A percentile compares a stretch with the other conserved stretches of the same genome.
phyloP scores from a whole-genome alignment of 1,140 invertebrate species.

The Drosophila setifemur region DNA sequence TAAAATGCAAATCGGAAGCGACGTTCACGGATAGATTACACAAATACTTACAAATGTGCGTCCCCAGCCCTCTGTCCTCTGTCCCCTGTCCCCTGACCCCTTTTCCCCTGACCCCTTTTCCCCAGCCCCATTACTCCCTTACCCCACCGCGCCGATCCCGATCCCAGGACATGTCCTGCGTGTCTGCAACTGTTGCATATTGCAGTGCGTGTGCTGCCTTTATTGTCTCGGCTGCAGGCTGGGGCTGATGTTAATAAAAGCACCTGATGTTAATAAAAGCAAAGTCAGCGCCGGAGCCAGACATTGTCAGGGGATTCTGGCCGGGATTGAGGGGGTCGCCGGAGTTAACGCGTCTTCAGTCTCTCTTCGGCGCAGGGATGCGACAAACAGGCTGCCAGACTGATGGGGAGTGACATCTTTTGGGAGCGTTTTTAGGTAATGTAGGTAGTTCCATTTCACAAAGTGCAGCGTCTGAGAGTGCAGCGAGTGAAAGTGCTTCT shows the following conservation, averaged over 20 bases:
- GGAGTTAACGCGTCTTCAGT: conserved; percentile 13
- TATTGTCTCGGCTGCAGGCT: conserved; percentile 54
- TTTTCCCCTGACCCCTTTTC: background rate
- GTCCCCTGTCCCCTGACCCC: background rate
- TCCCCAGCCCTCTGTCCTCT: background rate
- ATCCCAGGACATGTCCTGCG: conserved; percentile 20
- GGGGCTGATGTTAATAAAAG: conserved; percentile 21
- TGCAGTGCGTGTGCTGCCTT: conserved; percentile 53
- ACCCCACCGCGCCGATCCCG: background rate
- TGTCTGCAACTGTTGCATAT: conserved; percentile 69
- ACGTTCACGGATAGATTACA: conserved; percentile 72
- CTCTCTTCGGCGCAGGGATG: background rate
- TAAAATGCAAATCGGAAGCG: conserved; percentile 68
- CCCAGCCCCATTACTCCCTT: background rate
- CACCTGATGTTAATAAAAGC: conserved; percentile 16
- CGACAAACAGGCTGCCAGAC: background rate
- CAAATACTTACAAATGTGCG: conserved; percentile 48
- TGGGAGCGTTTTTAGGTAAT: conserved; percentile 29
- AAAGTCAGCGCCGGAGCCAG: conserved; percentile 40
- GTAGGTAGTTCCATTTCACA: conserved; percentile 4
- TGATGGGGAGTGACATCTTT: conserved; percentile 26
- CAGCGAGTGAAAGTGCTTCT: conserved; percentile 6
- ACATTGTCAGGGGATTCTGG: conserved; percentile 28
- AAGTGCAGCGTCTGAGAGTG: conserved; percentile 10
- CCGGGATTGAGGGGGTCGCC: conserved; percentile 1